phyloP scores from a whole-genome alignment of 2,797 vertebrate species.

The Euphonia xanthogaster region DNA sequence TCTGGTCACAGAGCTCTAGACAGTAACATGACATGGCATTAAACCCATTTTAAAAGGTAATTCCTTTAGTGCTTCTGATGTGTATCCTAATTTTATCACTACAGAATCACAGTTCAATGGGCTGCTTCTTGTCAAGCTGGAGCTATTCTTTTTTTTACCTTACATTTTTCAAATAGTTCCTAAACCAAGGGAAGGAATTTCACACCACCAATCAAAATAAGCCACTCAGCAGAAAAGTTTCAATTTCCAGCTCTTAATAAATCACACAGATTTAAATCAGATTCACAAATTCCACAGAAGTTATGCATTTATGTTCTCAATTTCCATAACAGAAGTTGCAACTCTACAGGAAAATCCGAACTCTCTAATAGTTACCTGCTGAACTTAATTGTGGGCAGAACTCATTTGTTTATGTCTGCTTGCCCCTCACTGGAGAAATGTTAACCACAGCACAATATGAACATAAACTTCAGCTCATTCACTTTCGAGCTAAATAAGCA shows the following conservation, averaged over 20 bases:
- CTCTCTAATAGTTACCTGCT: slow-evolving; percentile 10
- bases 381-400: background rate
- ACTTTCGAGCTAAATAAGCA: background rate
- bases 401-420: background rate
- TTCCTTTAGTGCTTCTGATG: background rate
- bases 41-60: background rate
- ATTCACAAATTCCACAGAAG: background rate
- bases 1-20: background rate
- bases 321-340: slow-evolving; percentile 30
- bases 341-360: slow-evolving; percentile 12
- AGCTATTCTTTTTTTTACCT: background rate
- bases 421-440: background rate
- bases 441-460: background rate
- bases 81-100: background rate
- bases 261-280: slow-evolving; percentile 29
- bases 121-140: background rate
- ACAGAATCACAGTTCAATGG: background rate
- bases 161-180: slow-evolving; percentile 30
- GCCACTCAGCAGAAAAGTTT: slow-evolving; percentile 35
- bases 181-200: slow-evolving; percentile 15
- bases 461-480: background rate
- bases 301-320: slow-evolving; percentile 12
- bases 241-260: slow-evolving; percentile 42
- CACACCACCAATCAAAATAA: slow-evolving; percentile 4
- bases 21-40: background rate